Evolutionary conservation across 2,113 vertebrate genomes (phyloP).

Genomic region (Candoia aspera): DNA sequence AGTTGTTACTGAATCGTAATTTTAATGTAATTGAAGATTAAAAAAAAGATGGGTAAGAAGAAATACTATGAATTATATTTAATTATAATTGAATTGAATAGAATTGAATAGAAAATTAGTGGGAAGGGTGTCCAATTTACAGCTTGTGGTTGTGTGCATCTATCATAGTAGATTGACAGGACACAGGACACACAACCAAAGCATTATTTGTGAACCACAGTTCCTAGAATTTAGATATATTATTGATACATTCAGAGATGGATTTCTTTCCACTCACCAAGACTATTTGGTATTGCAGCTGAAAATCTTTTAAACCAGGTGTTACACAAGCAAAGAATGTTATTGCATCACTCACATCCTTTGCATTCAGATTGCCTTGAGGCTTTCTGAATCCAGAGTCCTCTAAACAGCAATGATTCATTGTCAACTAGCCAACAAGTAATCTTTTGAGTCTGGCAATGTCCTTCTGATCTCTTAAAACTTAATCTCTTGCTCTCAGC

Average conservation of each 20-base stretch:
- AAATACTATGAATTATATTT: neutral
- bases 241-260: neutral
- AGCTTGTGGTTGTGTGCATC: neutral
- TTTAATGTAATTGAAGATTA: neutral
- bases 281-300: conserved; percentile 57
- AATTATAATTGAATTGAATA: neutral
- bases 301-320: conserved; percentile 65
- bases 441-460: conserved; percentile 47
- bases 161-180: neutral
- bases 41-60: neutral
- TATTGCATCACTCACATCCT: conserved; percentile 74
- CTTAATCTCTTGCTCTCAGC: conserved; percentile 55
- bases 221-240: neutral
- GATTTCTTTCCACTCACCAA: conserved; percentile 47
- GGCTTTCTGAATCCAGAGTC: conserved; percentile 65
- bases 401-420: conserved; percentile 68
- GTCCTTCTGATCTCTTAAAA: conserved; percentile 55
- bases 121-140: neutral
- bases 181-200: neutral
- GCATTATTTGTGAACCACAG: neutral
- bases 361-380: conserved; percentile 69
- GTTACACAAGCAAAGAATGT: conserved; percentile 67
- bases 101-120: neutral
- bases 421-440: conserved; percentile 58
- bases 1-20: neutral